Conservation (phyloP, 1,140 invertebrate species). For the Mycetomoellerius zeteki region DNA sequence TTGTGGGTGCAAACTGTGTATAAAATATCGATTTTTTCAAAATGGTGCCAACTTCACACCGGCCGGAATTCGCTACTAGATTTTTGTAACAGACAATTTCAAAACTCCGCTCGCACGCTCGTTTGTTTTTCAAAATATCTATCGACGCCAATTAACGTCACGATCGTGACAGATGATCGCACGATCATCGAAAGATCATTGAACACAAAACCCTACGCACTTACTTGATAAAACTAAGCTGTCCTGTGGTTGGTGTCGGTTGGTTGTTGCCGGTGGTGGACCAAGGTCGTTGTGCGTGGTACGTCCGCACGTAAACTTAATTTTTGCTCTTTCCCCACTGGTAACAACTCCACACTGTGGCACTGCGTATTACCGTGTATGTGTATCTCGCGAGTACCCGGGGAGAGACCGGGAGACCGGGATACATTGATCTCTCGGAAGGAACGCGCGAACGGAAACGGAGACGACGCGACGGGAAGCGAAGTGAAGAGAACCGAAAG, state of each 20-base stretch:
- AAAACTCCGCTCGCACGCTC: not conserved
- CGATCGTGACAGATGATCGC: slow-evolving; percentile 24
- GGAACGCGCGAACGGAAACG: slow-evolving; percentile 6
- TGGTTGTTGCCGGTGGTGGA: slow-evolving; percentile 44
- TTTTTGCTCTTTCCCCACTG: slow-evolving; percentile 70
- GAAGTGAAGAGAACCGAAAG: not conserved
- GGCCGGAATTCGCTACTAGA: no score
- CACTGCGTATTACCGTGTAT: slow-evolving; percentile 67
- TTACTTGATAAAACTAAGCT: slow-evolving; percentile 62
- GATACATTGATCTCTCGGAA: slow-evolving; percentile 13
- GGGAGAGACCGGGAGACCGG: slow-evolving; percentile 27
- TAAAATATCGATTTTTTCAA: no score
- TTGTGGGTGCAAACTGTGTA: no score
- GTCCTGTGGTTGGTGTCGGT: slow-evolving; percentile 34
- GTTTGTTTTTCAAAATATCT: not conserved
- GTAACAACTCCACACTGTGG: slow-evolving; percentile 74
- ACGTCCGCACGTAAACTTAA: slow-evolving; percentile 71
- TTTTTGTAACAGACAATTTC: not conserved
- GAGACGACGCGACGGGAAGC: not conserved
- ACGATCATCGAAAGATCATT: slow-evolving; percentile 29
- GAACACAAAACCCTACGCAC: slow-evolving; percentile 40
- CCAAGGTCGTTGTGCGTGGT: slow-evolving; percentile 60
- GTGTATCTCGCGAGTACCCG: slow-evolving; percentile 28
- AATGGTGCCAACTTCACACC: no score
- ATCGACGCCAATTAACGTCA: not conserved